A percentile compares a stretch with the other conserved stretches of the same genome.
Conservation (phyloP, 2,888 invertebrate species). For the Himalopsyche anomala region DNA sequence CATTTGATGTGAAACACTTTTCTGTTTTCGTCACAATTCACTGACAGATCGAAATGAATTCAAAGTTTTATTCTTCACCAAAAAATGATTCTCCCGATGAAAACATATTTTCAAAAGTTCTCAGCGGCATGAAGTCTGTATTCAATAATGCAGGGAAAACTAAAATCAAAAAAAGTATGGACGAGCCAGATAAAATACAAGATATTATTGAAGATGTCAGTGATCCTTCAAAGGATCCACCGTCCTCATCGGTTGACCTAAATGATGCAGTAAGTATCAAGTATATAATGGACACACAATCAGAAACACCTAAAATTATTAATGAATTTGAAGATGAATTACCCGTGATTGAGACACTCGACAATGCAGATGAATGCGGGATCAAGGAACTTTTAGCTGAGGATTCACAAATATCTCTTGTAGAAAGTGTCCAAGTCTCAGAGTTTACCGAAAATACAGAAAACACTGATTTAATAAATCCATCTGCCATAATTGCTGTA, state of each 20-base stretch:
- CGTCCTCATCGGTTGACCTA: background rate
- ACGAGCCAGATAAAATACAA: background rate
- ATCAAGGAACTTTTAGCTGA: background rate
- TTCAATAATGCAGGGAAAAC: conserved; percentile 60
- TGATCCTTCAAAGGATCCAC: background rate
- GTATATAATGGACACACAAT: background rate
- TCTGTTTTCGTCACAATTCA: too few species aligned
- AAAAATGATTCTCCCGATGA: conserved; percentile 50
- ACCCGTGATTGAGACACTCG: background rate
- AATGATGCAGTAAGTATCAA: background rate
- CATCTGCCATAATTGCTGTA: background rate
- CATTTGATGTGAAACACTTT: too few species aligned
- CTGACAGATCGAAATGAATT: conserved; percentile 48
- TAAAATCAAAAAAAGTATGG: conserved; percentile 55
- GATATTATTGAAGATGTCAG: background rate
- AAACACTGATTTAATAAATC: background rate
- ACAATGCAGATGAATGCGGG: background rate
- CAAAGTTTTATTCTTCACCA: conserved; percentile 48
- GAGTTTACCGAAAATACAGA: background rate
- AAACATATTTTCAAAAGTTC: conserved; percentile 63
- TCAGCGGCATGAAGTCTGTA: conserved; percentile 63
- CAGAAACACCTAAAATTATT: background rate
- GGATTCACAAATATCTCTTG: background rate
- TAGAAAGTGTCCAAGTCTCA: background rate
- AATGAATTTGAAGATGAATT: background rate